phyloP scores from a whole-genome alignment of 2,797 vertebrate species.

The Nyctibius grandis region DNA sequence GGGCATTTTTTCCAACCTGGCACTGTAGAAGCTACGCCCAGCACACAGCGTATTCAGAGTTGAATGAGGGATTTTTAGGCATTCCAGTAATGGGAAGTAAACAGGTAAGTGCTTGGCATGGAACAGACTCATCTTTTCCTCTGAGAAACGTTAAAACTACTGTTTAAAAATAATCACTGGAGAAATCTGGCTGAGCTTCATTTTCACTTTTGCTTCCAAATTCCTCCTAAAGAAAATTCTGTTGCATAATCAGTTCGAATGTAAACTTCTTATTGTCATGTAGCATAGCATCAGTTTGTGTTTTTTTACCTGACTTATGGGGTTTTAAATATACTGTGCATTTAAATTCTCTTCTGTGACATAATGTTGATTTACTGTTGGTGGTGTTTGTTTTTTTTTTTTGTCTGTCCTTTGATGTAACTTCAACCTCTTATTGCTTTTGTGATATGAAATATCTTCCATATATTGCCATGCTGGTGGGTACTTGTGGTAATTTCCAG shows the following conservation, averaged over 20 bases:
- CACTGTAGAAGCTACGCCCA: not conserved
- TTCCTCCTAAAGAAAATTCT: not conserved
- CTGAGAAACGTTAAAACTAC: not conserved
- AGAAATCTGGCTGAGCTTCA: not conserved
- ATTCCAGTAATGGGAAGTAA: not conserved
- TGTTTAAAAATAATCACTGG: not conserved
- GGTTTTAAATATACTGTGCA: not conserved
- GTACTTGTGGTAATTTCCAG: not conserved
- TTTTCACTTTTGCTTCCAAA: conserved; percentile 37
- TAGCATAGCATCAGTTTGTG: not conserved
- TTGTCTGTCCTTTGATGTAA: not conserved
- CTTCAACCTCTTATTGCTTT: not conserved
- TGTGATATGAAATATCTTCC: not conserved
- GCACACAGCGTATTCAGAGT: not conserved
- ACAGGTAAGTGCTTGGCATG: not conserved
- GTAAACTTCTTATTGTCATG: not conserved
- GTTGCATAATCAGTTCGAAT: not conserved
- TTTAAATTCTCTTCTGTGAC: not conserved
- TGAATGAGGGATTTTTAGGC: not conserved
- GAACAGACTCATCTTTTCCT: not conserved
- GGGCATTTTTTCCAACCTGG: not conserved
- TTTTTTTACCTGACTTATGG: not conserved
- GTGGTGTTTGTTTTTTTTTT: not conserved
- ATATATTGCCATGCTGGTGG: not conserved
- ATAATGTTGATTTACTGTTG: not conserved